phyloP scores from a whole-genome alignment of 2,888 invertebrate species.

The Cryptocheilus praepositus region DNA sequence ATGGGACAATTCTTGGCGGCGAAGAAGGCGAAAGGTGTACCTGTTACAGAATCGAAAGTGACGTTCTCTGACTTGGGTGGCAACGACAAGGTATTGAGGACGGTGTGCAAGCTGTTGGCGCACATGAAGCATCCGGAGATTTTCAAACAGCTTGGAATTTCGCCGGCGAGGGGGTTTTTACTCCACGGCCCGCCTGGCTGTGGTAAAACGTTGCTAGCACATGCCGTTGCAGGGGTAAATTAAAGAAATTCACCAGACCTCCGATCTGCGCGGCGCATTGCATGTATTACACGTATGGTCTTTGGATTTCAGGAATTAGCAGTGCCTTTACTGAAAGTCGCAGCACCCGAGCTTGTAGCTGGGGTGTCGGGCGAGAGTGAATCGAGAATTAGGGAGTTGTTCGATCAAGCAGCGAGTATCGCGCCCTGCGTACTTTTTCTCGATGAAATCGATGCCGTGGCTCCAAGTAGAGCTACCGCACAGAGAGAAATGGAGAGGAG shows the following conservation, averaged over 20 bases:
- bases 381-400: slow-evolving; percentile 92
- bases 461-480: slow-evolving; percentile 91
- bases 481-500: slow-evolving; percentile 97
- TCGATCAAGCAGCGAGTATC: slow-evolving; percentile 86
- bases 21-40: slow-evolving; percentile 43
- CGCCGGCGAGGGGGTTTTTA: slow-evolving; percentile 92
- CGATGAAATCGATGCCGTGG: slow-evolving; percentile 98
- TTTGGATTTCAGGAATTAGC: slow-evolving; percentile 84
- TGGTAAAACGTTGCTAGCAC: slow-evolving; percentile 89
- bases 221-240: slow-evolving; percentile 86
- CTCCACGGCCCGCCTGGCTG: slow-evolving; percentile 98
- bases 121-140: slow-evolving; percentile 94
- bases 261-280: too few species aligned
- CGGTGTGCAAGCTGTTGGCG: slow-evolving; percentile 85
- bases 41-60: slow-evolving; percentile 73
- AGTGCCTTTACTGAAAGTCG: slow-evolving; percentile 89
- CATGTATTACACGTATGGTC: slow-evolving; percentile 28
- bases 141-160: slow-evolving; percentile 88
- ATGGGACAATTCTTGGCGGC: slow-evolving; percentile 69
- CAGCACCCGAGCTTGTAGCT: slow-evolving; percentile 94
- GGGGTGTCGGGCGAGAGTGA: slow-evolving; percentile 98
- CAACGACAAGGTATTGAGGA: slow-evolving; percentile 83
- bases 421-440: slow-evolving; percentile 93
- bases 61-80: slow-evolving; percentile 89
- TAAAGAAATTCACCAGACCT: too few species aligned